A percentile compares a stretch with the other conserved stretches of the same genome.
These are phyloP conservation scores for Leucoma salicis DNA, from an alignment of 2,888 invertebrate genomes.

Conservation along the genomic window DNA sequence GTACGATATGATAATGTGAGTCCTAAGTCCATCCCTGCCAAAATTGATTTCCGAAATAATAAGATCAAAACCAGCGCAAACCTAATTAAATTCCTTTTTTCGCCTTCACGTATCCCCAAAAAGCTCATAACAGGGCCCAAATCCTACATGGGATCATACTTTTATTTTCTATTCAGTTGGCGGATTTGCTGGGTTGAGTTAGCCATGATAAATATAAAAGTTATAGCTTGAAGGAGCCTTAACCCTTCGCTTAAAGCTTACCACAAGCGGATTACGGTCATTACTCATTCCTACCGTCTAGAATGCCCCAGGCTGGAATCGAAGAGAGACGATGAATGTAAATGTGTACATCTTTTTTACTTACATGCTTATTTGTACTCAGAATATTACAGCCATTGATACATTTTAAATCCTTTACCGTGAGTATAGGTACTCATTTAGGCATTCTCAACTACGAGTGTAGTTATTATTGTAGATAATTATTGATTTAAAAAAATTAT, in stretches of 20 bases:
- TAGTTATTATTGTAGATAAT: too few species aligned
- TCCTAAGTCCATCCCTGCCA: too few species aligned
- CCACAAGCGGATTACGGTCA: conserved; percentile 78
- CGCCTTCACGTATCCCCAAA: not conserved
- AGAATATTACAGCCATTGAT: conserved; percentile 28
- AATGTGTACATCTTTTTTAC: conserved; percentile 54
- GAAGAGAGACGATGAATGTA: conserved; percentile 46
- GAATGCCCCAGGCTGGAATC: conserved; percentile 59
- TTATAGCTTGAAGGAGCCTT: conserved; percentile 69
- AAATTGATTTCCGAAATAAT: too few species aligned
- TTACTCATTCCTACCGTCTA: conserved; percentile 78
- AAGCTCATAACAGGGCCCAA: conserved; percentile 14
- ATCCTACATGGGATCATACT: conserved; percentile 40
- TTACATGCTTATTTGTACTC: conserved; percentile 45
- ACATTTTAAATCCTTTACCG: conserved; percentile 13
- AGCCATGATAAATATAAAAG: conserved; percentile 70
- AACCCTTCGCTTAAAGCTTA: conserved; percentile 77
- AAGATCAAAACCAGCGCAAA: not conserved
- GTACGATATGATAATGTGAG: too few species aligned
- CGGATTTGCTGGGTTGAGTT: conserved; percentile 58
- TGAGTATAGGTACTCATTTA: too few species aligned
- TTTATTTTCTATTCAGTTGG: conserved; percentile 49
- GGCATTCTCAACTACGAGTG: too few species aligned
- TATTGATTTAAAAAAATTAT: too few species aligned
- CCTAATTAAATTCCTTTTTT: conserved; percentile 3